Conservation (phyloP, 2,113 vertebrate species). For the Pterocles burchelli region DNA sequence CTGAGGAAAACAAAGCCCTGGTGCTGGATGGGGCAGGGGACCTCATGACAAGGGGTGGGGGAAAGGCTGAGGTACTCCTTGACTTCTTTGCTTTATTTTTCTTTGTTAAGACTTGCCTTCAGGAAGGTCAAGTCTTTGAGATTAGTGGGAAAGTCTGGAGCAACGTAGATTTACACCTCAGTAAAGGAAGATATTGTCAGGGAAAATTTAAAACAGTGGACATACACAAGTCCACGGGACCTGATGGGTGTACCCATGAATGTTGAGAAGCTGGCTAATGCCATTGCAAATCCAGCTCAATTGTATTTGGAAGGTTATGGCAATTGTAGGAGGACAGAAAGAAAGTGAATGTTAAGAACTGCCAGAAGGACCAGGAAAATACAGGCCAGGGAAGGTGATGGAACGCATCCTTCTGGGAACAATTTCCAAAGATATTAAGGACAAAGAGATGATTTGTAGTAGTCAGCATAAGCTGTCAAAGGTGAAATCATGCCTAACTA, state of each 20-base stretch:
- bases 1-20: not conserved
- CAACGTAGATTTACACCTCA: not conserved
- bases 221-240: not conserved
- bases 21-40: not conserved
- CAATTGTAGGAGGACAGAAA: not conserved
- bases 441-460: not conserved
- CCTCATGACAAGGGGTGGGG: not conserved
- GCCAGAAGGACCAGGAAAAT: not conserved
- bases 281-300: not conserved
- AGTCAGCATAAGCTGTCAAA: no score
- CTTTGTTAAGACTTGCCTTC: not conserved
- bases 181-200: not conserved
- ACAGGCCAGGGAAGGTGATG: not conserved
- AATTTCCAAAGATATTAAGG: not conserved
- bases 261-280: not conserved
- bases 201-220: not conserved
- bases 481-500: no score
- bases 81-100: not conserved
- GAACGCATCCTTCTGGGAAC: not conserved
- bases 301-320: not conserved
- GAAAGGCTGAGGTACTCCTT: not conserved
- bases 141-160: not conserved
- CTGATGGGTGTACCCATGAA: fast-evolving
- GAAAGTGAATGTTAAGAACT: not conserved
- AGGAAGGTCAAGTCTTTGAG: not conserved